Base-by-base conservation (phyloP, 2,113 vertebrate species). In the Antechinus flavipes region DNA sequence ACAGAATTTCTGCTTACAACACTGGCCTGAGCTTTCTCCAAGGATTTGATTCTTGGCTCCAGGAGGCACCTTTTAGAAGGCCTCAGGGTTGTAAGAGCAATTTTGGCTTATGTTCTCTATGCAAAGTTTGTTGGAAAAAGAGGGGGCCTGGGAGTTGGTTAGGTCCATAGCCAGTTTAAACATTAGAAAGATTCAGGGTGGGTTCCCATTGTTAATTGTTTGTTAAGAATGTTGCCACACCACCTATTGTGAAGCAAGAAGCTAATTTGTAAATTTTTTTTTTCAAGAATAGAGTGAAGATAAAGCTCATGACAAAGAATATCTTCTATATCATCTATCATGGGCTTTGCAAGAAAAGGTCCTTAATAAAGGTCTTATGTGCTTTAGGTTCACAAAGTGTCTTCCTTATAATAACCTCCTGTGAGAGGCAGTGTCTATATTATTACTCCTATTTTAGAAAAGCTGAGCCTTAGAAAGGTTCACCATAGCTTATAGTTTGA, bases 171-270 rank as follows among this genome's bases (percentile, higher is more conserved):
- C 91, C 90, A 8, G 0, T 91, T 93, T 95, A 76, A 94, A 93
- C 93, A 55, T 46, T 50, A 93, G 26, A 10, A 91, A 91, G 24
- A 49, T 90, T 96, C 92, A 93, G 97, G 94, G 90, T 84, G 55
- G 54, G 54, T 90, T 95, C 52, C 93, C 91, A 90, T 27, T 93
- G 93, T 54, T 93, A 26, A 84, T 22, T 92, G 30, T 95, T 93
- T 93, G 50, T 96, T 96, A 95, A 96, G 96, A 90, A 42, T 0
- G 1, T 54, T 58, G 46, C 91, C 95, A 96, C 90, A 93, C 94
- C 92, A 95, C 89, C 91, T 95, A 96, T 2, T 90, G 91, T 94
- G 92, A 95, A 93, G 93, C 46, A 94, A 92, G 93, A 89, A 95
- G 91, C 52, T 84, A 84, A 93, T 47, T 55, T 76, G 76, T 35